Evolutionary conservation across 1,140 invertebrate genomes (phyloP).

Genomic region (Musca domestica): DNA sequence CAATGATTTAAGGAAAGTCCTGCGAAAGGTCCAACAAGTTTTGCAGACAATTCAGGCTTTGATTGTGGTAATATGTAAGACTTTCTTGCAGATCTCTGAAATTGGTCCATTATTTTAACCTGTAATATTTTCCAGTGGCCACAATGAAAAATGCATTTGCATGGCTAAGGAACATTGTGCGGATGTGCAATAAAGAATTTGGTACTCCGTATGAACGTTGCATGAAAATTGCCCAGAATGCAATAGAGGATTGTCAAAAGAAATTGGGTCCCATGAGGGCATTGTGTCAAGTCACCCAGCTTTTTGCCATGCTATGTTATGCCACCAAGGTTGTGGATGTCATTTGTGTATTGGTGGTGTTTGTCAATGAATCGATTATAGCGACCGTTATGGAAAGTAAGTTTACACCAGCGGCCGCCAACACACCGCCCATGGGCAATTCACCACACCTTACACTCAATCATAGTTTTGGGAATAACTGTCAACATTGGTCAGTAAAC

Average conservation of each 20-base stretch:
- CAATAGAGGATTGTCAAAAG: slow-evolving; percentile 61
- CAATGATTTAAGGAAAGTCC: slow-evolving; percentile 58
- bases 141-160: slow-evolving; percentile 62
- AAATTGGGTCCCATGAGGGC: slow-evolving; percentile 59
- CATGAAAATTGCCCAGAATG: slow-evolving; percentile 61
- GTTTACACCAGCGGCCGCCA: no score
- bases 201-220: slow-evolving; percentile 63
- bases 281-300: slow-evolving; percentile 63
- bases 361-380: slow-evolving; percentile 62
- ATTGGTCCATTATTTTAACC: no score
- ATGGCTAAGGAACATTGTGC: slow-evolving; percentile 68
- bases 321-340: slow-evolving; percentile 65
- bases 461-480: no score
- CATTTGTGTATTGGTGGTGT: slow-evolving; percentile 66
- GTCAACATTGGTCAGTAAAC: no score
- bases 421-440: no score
- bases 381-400: slow-evolving; percentile 53
- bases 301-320: slow-evolving; percentile 64
- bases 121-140: no score
- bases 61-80: slow-evolving; percentile 55
- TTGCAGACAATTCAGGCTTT: slow-evolving; percentile 61
- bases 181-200: slow-evolving; percentile 71
- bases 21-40: slow-evolving; percentile 60
- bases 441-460: no score
- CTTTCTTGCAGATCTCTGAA: no score